Evolutionary conservation across 2,888 invertebrate genomes (phyloP).

Genomic region (Hypercompe scribonia): DNA sequence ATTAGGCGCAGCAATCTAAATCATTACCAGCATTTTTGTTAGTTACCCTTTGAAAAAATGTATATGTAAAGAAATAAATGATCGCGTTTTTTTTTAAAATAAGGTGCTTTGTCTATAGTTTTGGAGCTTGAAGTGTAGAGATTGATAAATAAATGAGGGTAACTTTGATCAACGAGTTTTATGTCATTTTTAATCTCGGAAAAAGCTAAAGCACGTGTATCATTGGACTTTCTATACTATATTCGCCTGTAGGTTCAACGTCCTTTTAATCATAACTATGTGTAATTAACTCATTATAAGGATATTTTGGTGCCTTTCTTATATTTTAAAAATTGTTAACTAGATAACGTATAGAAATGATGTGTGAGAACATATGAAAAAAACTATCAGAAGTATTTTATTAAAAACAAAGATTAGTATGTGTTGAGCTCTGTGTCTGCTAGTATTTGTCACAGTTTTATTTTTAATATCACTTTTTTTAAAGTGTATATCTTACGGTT

Average conservation of each 20-base stretch:
- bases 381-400: slow-evolving; percentile 15
- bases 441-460: slow-evolving; percentile 43
- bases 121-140: neutral
- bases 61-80: neutral
- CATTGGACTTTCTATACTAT: neutral
- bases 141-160: neutral
- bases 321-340: slow-evolving; percentile 47
- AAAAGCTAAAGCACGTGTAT: neutral
- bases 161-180: neutral
- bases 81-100: neutral
- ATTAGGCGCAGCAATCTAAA: neutral
- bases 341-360: slow-evolving; percentile 32
- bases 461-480: slow-evolving; percentile 26
- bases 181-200: neutral
- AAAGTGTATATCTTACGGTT: slow-evolving; percentile 32
- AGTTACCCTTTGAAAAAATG: neutral
- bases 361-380: slow-evolving; percentile 14
- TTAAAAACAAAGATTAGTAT: slow-evolving; percentile 28
- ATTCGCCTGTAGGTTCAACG: neutral
- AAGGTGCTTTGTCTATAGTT: neutral
- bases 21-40: neutral
- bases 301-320: slow-evolving; percentile 59
- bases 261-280: slow-evolving; percentile 29
- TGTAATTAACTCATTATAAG: slow-evolving; percentile 42
- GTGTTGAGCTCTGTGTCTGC: slow-evolving; percentile 50